A percentile compares a stretch with the other conserved stretches of the same genome.
Evolutionary conservation across 1,140 invertebrate species (phyloP).

Genomic region (Popillia japonica): DNA sequence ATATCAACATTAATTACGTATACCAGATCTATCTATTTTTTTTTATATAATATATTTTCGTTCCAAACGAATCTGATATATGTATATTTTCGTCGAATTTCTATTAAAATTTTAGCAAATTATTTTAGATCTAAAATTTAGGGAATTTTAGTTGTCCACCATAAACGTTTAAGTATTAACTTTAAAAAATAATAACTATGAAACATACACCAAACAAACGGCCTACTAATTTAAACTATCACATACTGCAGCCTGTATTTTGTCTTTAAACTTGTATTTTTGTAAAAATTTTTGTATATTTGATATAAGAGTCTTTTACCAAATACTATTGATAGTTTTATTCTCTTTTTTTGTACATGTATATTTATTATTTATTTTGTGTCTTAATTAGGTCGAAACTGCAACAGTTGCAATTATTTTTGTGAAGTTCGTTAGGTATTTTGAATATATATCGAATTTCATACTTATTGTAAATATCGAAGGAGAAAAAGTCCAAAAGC

Average conservation of each 20-base stretch:
- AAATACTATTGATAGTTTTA: conserved; percentile 8
- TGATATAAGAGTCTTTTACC: background rate
- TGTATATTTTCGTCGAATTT: too few relatives aligned
- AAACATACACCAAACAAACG: background rate
- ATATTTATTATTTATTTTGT: conserved; percentile 13
- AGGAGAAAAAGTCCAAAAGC: background rate
- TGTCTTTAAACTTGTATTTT: background rate
- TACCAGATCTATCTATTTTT: background rate
- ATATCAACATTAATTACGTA: background rate
- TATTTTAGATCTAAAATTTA: background rate
- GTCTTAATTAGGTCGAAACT: background rate
- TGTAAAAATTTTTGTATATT: background rate
- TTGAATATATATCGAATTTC: background rate
- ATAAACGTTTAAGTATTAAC: background rate
- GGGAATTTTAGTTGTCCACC: background rate
- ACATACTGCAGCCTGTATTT: background rate
- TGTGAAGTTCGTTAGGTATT: background rate
- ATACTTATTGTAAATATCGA: background rate
- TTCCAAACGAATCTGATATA: too few relatives aligned
- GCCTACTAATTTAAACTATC: background rate
- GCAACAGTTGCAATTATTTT: background rate
- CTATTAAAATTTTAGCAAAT: background rate
- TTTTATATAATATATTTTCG: too few relatives aligned
- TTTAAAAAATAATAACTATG: background rate
- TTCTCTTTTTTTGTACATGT: background rate